A percentile compares a stretch with the other conserved stretches of the same genome.
Evolutionary conservation across 2,797 vertebrate genomes (phyloP).

Genomic region (Sebastolobus altivelis): DNA sequence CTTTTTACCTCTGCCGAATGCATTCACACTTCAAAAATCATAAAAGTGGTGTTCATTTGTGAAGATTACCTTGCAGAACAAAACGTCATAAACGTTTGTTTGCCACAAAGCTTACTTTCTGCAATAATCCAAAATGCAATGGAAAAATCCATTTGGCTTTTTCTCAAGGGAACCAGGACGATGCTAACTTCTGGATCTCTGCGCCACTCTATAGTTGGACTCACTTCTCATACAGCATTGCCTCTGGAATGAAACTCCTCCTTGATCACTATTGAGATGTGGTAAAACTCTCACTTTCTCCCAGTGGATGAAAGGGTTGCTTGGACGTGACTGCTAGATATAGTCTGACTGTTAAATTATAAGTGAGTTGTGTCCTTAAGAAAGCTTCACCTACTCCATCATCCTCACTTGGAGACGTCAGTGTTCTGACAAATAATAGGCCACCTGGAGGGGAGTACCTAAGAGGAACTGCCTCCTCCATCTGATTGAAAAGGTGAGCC

Average conservation of each 20-base stretch:
- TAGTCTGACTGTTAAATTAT: not conserved
- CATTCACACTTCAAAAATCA: too few relatives aligned
- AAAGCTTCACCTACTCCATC: not conserved
- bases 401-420: not conserved
- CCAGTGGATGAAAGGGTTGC: not conserved
- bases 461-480: too few relatives aligned
- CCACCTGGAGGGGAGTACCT: not conserved
- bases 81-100: too few relatives aligned
- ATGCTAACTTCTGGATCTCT: too few relatives aligned
- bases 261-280: not conserved
- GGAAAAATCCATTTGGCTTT: too few relatives aligned
- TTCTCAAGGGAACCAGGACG: too few relatives aligned
- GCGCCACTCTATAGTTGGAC: not conserved
- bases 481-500: not conserved
- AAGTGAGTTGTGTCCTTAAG: not conserved
- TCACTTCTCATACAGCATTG: not conserved
- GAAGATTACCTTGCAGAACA: too few relatives aligned
- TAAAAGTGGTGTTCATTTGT: too few relatives aligned
- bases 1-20: too few relatives aligned
- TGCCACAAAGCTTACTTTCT: too few relatives aligned
- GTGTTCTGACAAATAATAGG: not conserved
- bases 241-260: not conserved
- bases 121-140: too few relatives aligned
- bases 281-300: slow-evolving; percentile 7
- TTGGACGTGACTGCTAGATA: not conserved